Base-by-base conservation (phyloP, 2,888 invertebrate species). In the Charanyca ferruginea region DNA sequence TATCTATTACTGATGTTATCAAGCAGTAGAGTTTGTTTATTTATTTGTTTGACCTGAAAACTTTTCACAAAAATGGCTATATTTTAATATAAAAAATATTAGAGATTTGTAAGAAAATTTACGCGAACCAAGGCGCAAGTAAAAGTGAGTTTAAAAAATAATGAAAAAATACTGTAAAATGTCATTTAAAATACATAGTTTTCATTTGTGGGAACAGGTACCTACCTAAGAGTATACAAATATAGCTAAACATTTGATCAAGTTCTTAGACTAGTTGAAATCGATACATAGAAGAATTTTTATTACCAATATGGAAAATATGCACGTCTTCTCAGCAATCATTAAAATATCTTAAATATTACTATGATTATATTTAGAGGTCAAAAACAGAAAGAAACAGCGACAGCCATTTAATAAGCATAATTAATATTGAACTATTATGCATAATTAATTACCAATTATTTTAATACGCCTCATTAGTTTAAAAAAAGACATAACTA, bases 391-490 rank as follows among this genome's bases (percentile, higher is more conserved):
- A 66, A 49, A 53, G 60, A 51, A 11, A 23, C 28, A 45, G 35
- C 62, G 53, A 42, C 28, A 16, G 42, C 54, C 20, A 62, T 73
- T 38, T 52, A 35, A 73, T 64, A 48, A 35, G n/a, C 22, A 73
- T 53, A 53, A 73, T 73, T 70, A 60, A 63, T 61, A 61, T 61
- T 13, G 52, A 48, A 57, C n/a, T 64, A 38, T 64, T 73, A 68
- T 57, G 28, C 71, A 81, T 79, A 81, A 80, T 78, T 81, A 81
- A 81, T 74, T 44, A 61, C 61, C 67, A 71, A 63, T 79, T 76
- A 78, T 47, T 75, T 78, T 64, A 68, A 64, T 68, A 60, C 23
- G 45, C 11, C 38, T 66, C 63, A 63, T 78, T 74, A 60, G 52
- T 63, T 65, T 73, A 49, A 51, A 65, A 58, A 65, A 67, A 78